These are phyloP conservation scores for Mugil cephalus DNA, from an alignment of 2,113 vertebrate species.

Conservation along the genomic window DNA sequence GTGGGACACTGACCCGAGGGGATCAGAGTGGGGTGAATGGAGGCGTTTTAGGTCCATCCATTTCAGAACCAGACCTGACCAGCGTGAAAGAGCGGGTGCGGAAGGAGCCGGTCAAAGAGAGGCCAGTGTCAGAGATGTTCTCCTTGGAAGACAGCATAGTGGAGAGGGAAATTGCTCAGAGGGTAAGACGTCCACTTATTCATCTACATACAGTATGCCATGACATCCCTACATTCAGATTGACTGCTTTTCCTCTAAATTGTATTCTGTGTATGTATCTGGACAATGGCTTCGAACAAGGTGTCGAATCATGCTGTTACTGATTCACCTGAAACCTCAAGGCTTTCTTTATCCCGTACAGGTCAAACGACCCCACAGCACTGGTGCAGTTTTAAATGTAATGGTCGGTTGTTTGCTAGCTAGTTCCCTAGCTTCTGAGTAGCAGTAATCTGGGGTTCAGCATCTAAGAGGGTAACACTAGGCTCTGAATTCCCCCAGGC, in stretches of 20 bases:
- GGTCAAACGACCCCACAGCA: neutral
- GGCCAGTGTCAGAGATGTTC: slow-evolving; percentile 97
- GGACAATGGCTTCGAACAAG: too few relatives aligned
- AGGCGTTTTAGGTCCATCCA: slow-evolving; percentile 91
- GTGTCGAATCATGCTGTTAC: too few relatives aligned
- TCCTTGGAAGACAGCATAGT: slow-evolving; percentile 97
- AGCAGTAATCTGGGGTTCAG: slow-evolving; percentile 72
- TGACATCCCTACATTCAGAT: neutral
- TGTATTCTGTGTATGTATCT: too few relatives aligned
- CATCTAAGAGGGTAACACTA: slow-evolving; percentile 66
- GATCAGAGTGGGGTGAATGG: slow-evolving; percentile 89
- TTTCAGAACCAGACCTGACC: slow-evolving; percentile 96
- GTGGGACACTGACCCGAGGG: slow-evolving; percentile 85
- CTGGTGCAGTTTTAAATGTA: slow-evolving; percentile 21
- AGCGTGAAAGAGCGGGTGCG: slow-evolving; percentile 96
- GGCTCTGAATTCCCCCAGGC: slow-evolving; percentile 53
- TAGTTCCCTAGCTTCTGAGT: slow-evolving; percentile 66
- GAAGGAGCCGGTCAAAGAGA: slow-evolving; percentile 95
- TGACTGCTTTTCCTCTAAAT: too few relatives aligned
- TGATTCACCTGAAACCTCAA: too few relatives aligned
- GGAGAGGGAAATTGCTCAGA: slow-evolving; percentile 94
- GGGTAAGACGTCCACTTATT: slow-evolving; percentile 82
- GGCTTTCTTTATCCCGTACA: neutral
- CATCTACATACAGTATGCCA: too few relatives aligned
- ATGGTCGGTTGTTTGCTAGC: slow-evolving; percentile 54